Conservation (phyloP, 2,797 vertebrate species). For the Syncerus caffer region DNA sequence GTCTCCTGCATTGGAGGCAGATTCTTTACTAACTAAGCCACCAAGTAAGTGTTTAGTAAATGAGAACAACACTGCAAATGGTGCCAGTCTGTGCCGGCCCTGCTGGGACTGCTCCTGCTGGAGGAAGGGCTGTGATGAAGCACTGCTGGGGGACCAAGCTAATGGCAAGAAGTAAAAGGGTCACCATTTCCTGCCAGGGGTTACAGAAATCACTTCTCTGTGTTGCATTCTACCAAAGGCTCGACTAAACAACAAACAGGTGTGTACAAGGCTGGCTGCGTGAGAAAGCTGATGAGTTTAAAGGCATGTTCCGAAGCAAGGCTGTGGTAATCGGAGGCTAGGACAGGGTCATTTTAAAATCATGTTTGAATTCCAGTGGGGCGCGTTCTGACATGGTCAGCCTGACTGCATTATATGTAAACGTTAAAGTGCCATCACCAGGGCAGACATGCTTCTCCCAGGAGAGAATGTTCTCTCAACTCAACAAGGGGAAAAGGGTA, state of each 20-base stretch:
- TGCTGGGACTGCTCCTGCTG: not conserved
- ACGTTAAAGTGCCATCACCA: not conserved
- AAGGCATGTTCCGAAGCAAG: not conserved
- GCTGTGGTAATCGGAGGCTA: not conserved
- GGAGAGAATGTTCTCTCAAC: not conserved
- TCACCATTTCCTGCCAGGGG: not conserved
- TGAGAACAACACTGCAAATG: not conserved
- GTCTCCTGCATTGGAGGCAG: not conserved
- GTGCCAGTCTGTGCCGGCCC: rapidly evolving
- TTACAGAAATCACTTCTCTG: not conserved
- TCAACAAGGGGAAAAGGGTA: not conserved
- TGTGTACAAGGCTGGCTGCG: not conserved
- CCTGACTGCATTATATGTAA: conserved; percentile 35
- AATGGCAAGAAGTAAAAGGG: not conserved
- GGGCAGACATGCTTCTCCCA: not conserved
- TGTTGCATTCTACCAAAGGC: not conserved
- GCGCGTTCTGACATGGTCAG: not conserved
- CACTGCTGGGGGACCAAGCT: too few species aligned
- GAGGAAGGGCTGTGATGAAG: too few species aligned
- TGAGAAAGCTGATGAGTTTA: not conserved
- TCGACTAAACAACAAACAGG: not conserved
- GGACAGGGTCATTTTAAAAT: not conserved
- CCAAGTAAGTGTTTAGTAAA: not conserved
- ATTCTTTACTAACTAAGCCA: not conserved
- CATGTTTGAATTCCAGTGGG: conserved; percentile 7